phyloP scores from a whole-genome alignment of 2,113 vertebrate genomes.

The Grallaria varia region DNA sequence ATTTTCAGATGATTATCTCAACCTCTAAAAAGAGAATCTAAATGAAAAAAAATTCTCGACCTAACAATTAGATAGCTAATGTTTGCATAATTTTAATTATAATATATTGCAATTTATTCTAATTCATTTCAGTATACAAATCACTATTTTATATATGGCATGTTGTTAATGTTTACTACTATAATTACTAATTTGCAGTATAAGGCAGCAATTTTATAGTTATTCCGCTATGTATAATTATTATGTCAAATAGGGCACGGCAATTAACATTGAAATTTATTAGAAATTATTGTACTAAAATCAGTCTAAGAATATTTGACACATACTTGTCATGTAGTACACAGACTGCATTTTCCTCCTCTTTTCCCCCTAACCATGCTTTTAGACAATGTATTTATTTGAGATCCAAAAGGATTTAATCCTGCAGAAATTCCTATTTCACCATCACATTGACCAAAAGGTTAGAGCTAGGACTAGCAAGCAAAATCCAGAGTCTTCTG shows the following conservation, averaged over 20 bases:
- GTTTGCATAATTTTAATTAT: slow-evolving; percentile 78
- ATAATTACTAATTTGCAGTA: slow-evolving; percentile 80
- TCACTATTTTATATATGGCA: slow-evolving; percentile 77
- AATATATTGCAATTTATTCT: slow-evolving; percentile 75
- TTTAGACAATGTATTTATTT: background rate
- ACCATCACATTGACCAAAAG: background rate
- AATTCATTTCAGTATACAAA: slow-evolving; percentile 76
- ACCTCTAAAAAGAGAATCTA: background rate
- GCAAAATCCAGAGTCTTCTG: background rate
- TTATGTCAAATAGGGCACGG: slow-evolving; percentile 74
- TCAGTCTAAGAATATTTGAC: slow-evolving; percentile 65
- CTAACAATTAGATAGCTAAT: slow-evolving; percentile 46
- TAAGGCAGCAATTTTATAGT: slow-evolving; percentile 78
- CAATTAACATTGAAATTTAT: slow-evolving; percentile 75
- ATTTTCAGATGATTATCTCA: background rate
- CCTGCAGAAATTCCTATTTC: background rate
- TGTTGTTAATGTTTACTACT: slow-evolving; percentile 78
- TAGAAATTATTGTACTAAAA: slow-evolving; percentile 65
- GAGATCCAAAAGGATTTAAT: background rate
- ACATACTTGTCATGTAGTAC: slow-evolving; percentile 20
- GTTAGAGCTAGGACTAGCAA: background rate
- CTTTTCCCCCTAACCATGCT: background rate
- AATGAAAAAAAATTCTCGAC: background rate
- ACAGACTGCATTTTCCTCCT: slow-evolving; percentile 28
- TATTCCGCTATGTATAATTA: slow-evolving; percentile 78